A percentile compares a stretch with the other conserved stretches of the same genome.
Evolutionary conservation across 2,888 invertebrate species (phyloP).

Genomic region (Drosophila lutescens): DNA sequence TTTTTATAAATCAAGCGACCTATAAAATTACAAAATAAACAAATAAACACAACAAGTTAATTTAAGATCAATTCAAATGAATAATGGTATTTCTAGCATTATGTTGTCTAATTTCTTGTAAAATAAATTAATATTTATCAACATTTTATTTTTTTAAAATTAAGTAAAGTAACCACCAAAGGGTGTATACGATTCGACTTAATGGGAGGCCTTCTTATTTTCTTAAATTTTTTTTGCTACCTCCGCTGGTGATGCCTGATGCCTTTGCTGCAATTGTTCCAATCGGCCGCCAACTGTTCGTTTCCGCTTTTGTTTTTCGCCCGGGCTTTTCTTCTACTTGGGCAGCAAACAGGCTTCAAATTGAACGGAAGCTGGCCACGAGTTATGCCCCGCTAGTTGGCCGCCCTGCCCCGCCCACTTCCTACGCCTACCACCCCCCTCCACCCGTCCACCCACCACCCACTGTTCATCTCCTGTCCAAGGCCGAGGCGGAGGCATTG

Average conservation of each 20-base stretch:
- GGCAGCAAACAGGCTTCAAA: slow-evolving; percentile 77
- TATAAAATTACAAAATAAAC: no score
- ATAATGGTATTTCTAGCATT: no score
- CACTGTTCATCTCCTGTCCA: slow-evolving; percentile 47
- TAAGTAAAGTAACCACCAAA: neutral
- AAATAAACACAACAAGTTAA: no score
- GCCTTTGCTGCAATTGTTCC: slow-evolving; percentile 72
- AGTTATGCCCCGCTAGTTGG: slow-evolving; percentile 64
- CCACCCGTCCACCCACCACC: neutral
- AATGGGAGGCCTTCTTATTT: neutral
- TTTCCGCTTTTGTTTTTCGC: slow-evolving; percentile 73
- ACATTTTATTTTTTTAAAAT: no score
- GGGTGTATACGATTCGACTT: neutral
- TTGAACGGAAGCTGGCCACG: slow-evolving; percentile 74
- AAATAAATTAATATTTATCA: no score
- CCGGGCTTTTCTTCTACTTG: slow-evolving; percentile 62
- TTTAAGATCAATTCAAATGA: no score
- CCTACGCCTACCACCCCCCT: slow-evolving; percentile 7
- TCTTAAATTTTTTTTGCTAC: slow-evolving; percentile 11
- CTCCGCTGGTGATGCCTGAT: slow-evolving; percentile 22
- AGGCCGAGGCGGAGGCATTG: slow-evolving; percentile 70
- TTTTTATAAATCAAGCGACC: no score
- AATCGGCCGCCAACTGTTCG: slow-evolving; percentile 76
- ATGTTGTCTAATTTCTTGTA: no score
- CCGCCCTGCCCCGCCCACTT: slow-evolving; percentile 41